phyloP scores from a whole-genome alignment of 2,113 vertebrate species.

The Sapayoa aenigma region DNA sequence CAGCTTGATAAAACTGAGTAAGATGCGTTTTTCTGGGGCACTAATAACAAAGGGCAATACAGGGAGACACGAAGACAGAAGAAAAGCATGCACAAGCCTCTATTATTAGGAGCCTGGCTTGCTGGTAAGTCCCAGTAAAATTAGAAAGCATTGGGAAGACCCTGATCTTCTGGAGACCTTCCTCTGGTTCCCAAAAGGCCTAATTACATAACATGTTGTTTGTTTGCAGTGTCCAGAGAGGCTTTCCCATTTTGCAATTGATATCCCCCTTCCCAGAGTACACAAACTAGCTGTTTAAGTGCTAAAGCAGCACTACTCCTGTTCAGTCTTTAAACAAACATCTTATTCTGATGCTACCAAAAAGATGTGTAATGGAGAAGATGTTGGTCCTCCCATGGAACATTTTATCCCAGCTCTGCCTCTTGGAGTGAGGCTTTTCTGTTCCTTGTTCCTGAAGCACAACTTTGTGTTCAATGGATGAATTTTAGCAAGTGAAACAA shows the following conservation, averaged over 20 bases:
- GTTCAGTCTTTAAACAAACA: not conserved
- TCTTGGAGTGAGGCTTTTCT: not conserved
- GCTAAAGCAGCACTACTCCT: not conserved
- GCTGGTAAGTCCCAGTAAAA: conserved; percentile 4
- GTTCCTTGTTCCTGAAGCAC: not conserved
- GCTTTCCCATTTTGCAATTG: not conserved
- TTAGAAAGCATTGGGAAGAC: not conserved
- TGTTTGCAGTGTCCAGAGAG: not conserved
- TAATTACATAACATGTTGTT: conserved; percentile 21
- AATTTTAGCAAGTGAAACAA: not conserved
- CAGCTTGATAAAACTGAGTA: not conserved
- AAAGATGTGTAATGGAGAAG: not conserved
- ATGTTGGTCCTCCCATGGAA: not conserved
- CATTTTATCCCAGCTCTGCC: not conserved
- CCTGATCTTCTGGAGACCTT: conserved; percentile 26
- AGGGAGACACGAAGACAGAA: not conserved
- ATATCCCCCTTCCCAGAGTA: not conserved
- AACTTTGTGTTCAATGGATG: not conserved
- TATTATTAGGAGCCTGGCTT: not conserved
- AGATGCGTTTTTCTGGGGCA: not conserved
- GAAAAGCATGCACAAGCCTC: not conserved
- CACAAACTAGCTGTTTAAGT: not conserved
- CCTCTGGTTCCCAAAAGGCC: not conserved
- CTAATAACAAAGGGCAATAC: not conserved
- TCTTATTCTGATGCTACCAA: not conserved